Conservation (phyloP, 2,888 invertebrate genomes). For the Raillietiella orientalis region DNA sequence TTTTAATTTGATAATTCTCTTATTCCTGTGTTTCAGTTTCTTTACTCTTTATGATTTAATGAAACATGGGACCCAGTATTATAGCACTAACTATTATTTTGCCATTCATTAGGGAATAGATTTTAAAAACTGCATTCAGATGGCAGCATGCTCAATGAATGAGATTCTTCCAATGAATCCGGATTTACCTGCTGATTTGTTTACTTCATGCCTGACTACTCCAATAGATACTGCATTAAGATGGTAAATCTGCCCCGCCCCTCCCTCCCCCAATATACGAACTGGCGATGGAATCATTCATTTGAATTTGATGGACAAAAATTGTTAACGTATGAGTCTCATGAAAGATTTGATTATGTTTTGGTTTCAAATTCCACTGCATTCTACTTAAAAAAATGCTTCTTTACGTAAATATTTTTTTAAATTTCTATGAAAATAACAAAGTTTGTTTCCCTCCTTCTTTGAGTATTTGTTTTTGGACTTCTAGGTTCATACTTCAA, state of each 20-base stretch:
- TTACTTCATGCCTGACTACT: constrained; percentile 90
- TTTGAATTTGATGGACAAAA: too few species aligned
- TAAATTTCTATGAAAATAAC: background rate
- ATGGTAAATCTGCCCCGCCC: constrained; percentile 27
- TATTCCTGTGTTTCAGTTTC: too few species aligned
- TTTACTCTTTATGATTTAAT: too few species aligned
- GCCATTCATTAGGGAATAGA: too few species aligned
- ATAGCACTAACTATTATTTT: too few species aligned
- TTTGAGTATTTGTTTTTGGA: too few species aligned
- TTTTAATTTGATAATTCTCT: too few species aligned
- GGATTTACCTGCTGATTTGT: constrained; percentile 82
- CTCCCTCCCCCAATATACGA: constrained; percentile 6
- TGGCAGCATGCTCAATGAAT: constrained; percentile 77
- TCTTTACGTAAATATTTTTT: constrained; percentile 3
- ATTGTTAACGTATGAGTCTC: background rate
- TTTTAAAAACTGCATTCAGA: constrained; percentile 70
- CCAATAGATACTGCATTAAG: constrained; percentile 83
- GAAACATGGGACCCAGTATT: too few species aligned
- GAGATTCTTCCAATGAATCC: constrained; percentile 90
- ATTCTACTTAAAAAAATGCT: too few species aligned
- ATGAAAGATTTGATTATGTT: background rate
- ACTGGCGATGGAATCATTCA: too few species aligned
- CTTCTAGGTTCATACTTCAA: constrained; percentile 39
- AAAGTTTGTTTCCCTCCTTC: too few species aligned
- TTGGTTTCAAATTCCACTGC: too few species aligned